These are phyloP conservation scores for Tachyglossus aculeatus DNA, from an alignment of 2,797 vertebrate species.

Conservation along the genomic window DNA sequence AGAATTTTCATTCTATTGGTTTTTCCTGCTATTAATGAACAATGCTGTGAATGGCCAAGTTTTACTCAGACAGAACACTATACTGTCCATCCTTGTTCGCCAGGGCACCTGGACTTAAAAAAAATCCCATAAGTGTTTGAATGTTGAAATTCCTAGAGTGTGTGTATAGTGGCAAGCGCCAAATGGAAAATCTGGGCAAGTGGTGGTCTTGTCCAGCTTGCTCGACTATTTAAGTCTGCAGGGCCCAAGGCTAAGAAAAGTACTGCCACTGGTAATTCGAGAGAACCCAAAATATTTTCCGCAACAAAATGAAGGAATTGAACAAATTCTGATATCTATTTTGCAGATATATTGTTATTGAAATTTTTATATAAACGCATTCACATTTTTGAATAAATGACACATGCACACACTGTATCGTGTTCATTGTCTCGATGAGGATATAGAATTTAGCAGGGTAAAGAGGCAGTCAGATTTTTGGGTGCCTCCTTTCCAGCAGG, in stretches of 20 bases:
- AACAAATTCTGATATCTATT: conserved; percentile 47
- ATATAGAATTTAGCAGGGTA: conserved; percentile 30
- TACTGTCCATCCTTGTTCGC: not conserved
- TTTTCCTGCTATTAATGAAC: not conserved
- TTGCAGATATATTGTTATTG: conserved; percentile 38
- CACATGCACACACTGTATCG: too few species aligned
- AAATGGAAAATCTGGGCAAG: conserved; percentile 8
- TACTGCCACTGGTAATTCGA: conserved; percentile 39
- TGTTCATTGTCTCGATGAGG: conserved; percentile 20
- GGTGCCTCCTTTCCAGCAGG: conserved; percentile 32
- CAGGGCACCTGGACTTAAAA: accelerated
- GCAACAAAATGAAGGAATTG: not conserved
- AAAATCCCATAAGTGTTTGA: not conserved
- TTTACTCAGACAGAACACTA: not conserved
- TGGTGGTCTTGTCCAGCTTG: not conserved
- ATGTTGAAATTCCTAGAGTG: not conserved
- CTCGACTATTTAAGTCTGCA: conserved; percentile 3
- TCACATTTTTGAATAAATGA: too few species aligned
- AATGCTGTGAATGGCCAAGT: not conserved
- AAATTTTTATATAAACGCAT: conserved; percentile 34
- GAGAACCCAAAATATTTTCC: conserved; percentile 41
- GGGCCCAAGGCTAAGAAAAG: conserved; percentile 35
- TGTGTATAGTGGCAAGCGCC: not conserved
- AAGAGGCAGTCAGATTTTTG: conserved; percentile 34
- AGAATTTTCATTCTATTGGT: not conserved